Evolutionary conservation across 2,888 invertebrate genomes (phyloP), one percentile per base, ranked within the genome.

Genomic region (Trypoxylon attenuatum): DNA sequence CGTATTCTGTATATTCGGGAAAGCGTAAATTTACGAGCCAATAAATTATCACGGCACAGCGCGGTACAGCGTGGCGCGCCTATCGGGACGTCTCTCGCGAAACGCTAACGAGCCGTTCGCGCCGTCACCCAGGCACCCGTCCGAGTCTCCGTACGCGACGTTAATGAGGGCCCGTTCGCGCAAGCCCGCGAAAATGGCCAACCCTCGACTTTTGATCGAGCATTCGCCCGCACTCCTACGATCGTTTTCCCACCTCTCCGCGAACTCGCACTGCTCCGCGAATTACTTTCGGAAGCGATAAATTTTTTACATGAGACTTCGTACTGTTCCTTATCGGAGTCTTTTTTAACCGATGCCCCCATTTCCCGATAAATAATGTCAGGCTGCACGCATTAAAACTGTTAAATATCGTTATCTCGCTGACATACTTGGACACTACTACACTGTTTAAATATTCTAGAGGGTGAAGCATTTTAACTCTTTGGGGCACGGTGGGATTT

Each of bases 41-140:
- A 84, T 82, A 82, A 83, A 82, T 83, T 82, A 83, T 78, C 72
- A n/a, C n/a, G n/a, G n/a, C n/a, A n/a, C n/a, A n/a, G n/a, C n/a
- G n/a, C n/a, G n/a, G n/a, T n/a, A n/a, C n/a, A n/a, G n/a, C n/a
- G 58, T 59, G 73, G 55, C 71, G 67, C 71, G 68, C 69, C 76
- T 74, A 78, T 73, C 80, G 76, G 69, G 69, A 55, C 56, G 63
- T 69, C 74, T 61, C 68, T 63, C 71, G 77, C 75, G 73, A 82
- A 79, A 78, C 73, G 76, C 81, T 82, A 83, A 83, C 82, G 80
- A 82, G 81, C 69, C 77, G 80, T 80, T 73, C 80, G 78, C 75
- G 71, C 50, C 69, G 71, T 60, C 55, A n/a, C n/a, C n/a, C n/a
- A n/a, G n/a, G n/a, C n/a, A 54, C 63, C n/a, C 41, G 56, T 45